Evolutionary conservation across 2,797 vertebrate species (phyloP).

Genomic region (Ptychobarbus kaznakovi): DNA sequence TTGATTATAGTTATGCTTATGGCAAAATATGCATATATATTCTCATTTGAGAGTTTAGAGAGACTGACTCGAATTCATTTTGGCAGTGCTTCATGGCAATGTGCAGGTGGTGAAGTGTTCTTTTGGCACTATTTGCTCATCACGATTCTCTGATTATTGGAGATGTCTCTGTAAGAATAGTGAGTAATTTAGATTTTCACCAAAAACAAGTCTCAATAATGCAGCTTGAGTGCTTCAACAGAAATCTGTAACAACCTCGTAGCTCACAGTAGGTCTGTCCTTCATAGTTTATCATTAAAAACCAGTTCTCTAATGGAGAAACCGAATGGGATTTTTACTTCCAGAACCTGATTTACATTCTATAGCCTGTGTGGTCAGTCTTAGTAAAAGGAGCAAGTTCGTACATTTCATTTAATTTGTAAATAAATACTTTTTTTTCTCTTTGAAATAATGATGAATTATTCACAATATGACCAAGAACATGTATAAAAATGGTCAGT

Average conservation of each 20-base stretch:
- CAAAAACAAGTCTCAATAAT: not conserved
- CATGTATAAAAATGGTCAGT: not conserved
- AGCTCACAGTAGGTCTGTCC: not conserved
- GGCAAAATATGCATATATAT: no score
- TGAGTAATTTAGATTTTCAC: not conserved
- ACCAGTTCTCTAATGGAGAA: not conserved
- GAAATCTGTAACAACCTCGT: not conserved
- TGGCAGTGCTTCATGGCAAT: not conserved
- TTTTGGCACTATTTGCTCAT: not conserved
- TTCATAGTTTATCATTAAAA: not conserved
- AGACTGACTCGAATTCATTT: not conserved
- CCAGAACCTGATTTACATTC: not conserved
- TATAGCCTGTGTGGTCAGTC: not conserved
- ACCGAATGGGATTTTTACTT: conserved; percentile 6
- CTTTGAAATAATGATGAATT: not conserved
- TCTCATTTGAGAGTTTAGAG: not conserved
- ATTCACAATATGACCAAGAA: not conserved
- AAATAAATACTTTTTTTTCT: not conserved
- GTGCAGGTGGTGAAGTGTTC: not conserved
- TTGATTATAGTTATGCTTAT: not conserved
- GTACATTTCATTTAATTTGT: not conserved
- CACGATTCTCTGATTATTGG: not conserved
- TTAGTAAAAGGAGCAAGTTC: not conserved
- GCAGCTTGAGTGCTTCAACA: not conserved
- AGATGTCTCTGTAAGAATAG: not conserved